Percentiles rank a stretch among this genome's conserved stretches.
phyloP scores from a whole-genome alignment of 2,113 vertebrate genomes.

The Sardina pilchardus region DNA sequence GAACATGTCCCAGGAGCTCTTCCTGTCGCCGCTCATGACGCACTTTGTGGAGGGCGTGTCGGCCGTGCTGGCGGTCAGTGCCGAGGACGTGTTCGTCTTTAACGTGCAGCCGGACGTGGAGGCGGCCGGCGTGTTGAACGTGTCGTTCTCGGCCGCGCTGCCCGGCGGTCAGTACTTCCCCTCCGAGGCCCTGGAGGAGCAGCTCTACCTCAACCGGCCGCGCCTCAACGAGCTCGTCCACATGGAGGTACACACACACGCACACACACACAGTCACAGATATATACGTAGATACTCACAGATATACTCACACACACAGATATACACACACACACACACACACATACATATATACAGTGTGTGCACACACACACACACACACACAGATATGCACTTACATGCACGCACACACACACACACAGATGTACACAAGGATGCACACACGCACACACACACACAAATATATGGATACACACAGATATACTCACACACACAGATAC shows the following conservation, averaged over 20 bases:
- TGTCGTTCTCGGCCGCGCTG: slow-evolving; percentile 89
- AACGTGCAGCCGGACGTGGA: slow-evolving; percentile 96
- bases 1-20: slow-evolving; percentile 98
- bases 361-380: slow-evolving; percentile 23
- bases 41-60: slow-evolving; percentile 94
- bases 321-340: slow-evolving; percentile 13
- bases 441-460: too few species aligned
- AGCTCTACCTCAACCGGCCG: slow-evolving; percentile 93
- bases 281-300: neutral
- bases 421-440: too few species aligned
- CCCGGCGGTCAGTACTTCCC: slow-evolving; percentile 89
- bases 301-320: slow-evolving; percentile 11
- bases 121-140: slow-evolving; percentile 84
- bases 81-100: slow-evolving; percentile 95
- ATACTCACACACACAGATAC: too few species aligned
- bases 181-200: slow-evolving; percentile 95
- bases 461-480: too few species aligned
- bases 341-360: slow-evolving; percentile 40
- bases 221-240: slow-evolving; percentile 86
- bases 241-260: slow-evolving; percentile 73
- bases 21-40: slow-evolving; percentile 88
- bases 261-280: slow-evolving; percentile 5
- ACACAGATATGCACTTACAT: slow-evolving; percentile 8
- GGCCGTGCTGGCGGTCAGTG: slow-evolving; percentile 84
- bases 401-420: neutral